Base-by-base conservation (phyloP, 1,140 invertebrate species). In the Chelonus insularis region DNA sequence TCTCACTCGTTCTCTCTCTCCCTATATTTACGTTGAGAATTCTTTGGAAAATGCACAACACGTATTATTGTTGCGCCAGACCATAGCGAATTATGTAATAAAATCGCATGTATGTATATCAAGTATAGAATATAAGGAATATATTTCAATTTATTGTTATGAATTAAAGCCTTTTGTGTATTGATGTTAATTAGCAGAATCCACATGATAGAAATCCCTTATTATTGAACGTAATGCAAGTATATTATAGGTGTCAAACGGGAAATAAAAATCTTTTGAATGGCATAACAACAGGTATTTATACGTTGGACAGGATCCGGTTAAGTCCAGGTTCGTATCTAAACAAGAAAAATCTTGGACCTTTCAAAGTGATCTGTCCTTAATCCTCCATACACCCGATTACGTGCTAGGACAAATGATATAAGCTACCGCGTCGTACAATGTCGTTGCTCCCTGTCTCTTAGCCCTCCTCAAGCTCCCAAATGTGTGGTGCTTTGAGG, bases 331-430 rank as follows among this genome's bases (percentile, higher is more conserved):
- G n/a, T 25, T 25, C 8, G 23, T 23, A 2, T 3, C n/a, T 29
- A 11, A 25, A 50, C 47, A 11, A 25, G 14, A 11, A 48, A 32
- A 51, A 21, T 29, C 57, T 51, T 51, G 16, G 36, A 59, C 57
- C 50, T 59, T 59, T 51, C 37, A 7, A 8, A 48, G 16, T 7
- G 37, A 21, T 20, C 12, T 14, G 18, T 32, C 57, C 57, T 50
- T 59, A 59, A 59, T 59, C 57, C 57, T 20, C 11, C 14, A n/a
- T 36, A 36, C 47, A 39, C n/a, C n/a, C 45, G 12, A 36, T 36
- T 59, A 50, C 57, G 34, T 50, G 57, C 47, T 14, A 20, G 47
- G 51, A 47, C 57, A 59, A 59, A 59, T 59, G 57, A 45, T 34
- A 45, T 51, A 51, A 59, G 57, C 57, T 34, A 43, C 14, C 7